These are phyloP conservation scores for Scleropages formosus DNA, from an alignment of 2,797 vertebrate genomes.

Conservation along the genomic window DNA sequence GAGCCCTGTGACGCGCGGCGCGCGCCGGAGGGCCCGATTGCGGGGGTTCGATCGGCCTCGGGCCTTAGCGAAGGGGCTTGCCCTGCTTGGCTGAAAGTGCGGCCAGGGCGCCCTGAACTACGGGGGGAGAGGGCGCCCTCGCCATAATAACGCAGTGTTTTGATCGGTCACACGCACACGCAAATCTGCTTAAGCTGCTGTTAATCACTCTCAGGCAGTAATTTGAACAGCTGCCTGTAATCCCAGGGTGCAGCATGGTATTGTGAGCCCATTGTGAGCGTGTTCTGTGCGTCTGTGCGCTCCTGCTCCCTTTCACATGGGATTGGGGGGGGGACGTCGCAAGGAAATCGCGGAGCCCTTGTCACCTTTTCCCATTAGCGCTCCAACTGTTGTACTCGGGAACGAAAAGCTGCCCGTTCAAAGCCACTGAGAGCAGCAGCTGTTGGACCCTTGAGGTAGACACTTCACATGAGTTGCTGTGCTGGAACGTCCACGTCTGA, in stretches of 20 bases:
- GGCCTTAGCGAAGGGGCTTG: not conserved
- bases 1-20: too few relatives aligned
- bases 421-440: not conserved
- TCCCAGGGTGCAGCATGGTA: not conserved
- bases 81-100: not conserved
- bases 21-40: too few relatives aligned
- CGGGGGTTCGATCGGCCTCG: not conserved
- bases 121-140: not conserved
- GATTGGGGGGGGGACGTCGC: not conserved
- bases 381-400: not conserved
- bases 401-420: not conserved
- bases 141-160: not conserved
- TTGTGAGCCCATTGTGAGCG: not conserved
- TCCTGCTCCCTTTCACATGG: not conserved
- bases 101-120: not conserved
- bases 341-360: too few relatives aligned
- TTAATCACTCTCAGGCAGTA: not conserved
- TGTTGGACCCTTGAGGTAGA: constrained; percentile 11
- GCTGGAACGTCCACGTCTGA: too few relatives aligned
- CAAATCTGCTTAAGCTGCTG: constrained; percentile 20
- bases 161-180: constrained; percentile 7
- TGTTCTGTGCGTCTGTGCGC: too few relatives aligned
- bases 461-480: too few relatives aligned
- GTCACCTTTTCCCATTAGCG: too few relatives aligned
- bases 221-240: constrained; percentile 8